Base-by-base conservation (phyloP, 1,140 invertebrate genomes). In the Drosophila persimilis region DNA sequence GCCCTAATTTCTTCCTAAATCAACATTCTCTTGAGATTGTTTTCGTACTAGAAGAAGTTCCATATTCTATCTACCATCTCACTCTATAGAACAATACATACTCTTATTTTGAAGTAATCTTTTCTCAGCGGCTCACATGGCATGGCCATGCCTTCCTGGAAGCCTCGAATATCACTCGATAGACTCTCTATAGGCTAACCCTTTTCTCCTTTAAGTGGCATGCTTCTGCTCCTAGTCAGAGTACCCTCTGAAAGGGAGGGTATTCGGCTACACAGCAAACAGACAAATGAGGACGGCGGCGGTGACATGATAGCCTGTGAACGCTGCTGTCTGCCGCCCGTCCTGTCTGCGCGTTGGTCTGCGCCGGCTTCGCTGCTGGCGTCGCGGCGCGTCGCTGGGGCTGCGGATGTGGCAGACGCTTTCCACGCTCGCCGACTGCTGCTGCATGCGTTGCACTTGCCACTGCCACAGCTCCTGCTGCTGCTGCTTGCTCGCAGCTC, bases 291-390 rank as follows among this genome's bases (percentile, higher is more conserved):
- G 81, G 70, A 85, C 77, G 81, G 35, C 80, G 69, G 57, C 80
- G 80, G 81, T 86, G 80, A 86, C 81, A 86, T 85, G 80, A 80
- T 80, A 86, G 81, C 77, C 77, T 79, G 66, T 47, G 52, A 84
- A 61, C 47, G 35, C 35, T 39, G 35, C 35, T 39, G 69, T 71
- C 75, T 79, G 80, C 71, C 50, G 61, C 57, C 47, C 39, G 24
- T 66, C 63, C 67, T 20, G 59, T 51, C 59, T 47, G 50, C 50
- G 58, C 54, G 70, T 69, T 78, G 70, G 58, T 60, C 78, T 53
- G 64, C 44, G 51, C 15, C 24, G 24, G 20, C 39, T 45, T 44
- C 64, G 57, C 35, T 44, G 56, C 47, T 57, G 48, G 13, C 24
- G 52, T 39, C 29, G 55, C 48, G 20, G 1, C 20, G 20, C 20